Conservation (phyloP, 2,888 invertebrate genomes). For the Thyatira batis region DNA sequence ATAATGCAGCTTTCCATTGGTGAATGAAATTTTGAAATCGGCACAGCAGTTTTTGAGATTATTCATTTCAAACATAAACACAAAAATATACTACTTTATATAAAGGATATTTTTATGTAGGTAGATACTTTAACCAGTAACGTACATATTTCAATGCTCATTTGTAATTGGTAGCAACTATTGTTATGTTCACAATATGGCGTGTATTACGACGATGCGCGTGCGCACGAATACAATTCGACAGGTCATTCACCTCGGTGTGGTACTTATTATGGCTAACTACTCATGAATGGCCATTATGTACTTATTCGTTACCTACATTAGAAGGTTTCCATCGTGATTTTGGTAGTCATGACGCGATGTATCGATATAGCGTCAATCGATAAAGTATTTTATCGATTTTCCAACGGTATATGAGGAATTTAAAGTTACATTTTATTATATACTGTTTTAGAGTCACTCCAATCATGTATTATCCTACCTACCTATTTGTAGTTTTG, state of each 20-base stretch:
- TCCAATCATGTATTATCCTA: too few species aligned
- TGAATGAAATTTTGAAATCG: too few species aligned
- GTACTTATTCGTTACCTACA: slow-evolving; percentile 3
- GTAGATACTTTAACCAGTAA: background rate
- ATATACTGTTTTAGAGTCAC: too few species aligned
- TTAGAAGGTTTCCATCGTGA: slow-evolving; percentile 21
- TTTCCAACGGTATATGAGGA: slow-evolving; percentile 10
- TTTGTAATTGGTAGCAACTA: background rate
- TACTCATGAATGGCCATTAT: slow-evolving; percentile 47
- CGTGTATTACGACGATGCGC: slow-evolving; percentile 28
- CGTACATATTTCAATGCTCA: background rate
- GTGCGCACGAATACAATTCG: slow-evolving; percentile 50
- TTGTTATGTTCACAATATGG: background rate
- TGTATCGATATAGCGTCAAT: slow-evolving; percentile 11
- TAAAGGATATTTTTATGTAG: too few species aligned
- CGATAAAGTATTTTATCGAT: background rate
- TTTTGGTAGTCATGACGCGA: slow-evolving; percentile 33
- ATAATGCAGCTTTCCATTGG: too few species aligned
- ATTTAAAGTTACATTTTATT: too few species aligned
- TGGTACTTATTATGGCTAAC: slow-evolving; percentile 32
- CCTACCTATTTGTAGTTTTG: too few species aligned
- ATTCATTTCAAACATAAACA: too few species aligned
- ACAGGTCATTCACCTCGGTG: slow-evolving; percentile 50
- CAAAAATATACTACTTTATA: too few species aligned
- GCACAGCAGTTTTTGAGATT: too few species aligned